Evolutionary conservation across 2,888 invertebrate species (phyloP).

Genomic region (Aspidiotus destructor): DNA sequence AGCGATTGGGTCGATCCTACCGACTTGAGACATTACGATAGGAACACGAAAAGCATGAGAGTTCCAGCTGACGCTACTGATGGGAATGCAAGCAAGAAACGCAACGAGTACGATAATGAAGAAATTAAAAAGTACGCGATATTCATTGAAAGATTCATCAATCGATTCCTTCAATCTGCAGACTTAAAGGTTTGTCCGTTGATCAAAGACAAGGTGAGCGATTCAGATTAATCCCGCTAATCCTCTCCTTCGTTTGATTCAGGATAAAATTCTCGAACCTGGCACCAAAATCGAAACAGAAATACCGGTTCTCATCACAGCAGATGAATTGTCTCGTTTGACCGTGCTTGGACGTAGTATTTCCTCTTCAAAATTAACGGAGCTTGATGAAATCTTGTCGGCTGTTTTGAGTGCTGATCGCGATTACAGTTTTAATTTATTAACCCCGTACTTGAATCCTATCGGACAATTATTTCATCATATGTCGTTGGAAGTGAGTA

Average conservation of each 20-base stretch:
- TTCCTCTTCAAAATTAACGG: conserved; percentile 3
- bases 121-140: conserved; percentile 14
- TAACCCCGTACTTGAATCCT: conserved; percentile 18
- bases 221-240: background rate
- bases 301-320: conserved; percentile 21
- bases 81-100: background rate
- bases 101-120: background rate
- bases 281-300: conserved; percentile 10
- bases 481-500: conserved; percentile 9
- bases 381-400: conserved; percentile 14
- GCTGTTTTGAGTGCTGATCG: conserved; percentile 9
- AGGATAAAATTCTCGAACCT: conserved; percentile 15
- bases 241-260: background rate
- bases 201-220: background rate
- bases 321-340: conserved; percentile 18
- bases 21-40: conserved; percentile 34
- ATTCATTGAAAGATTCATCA: conserved; percentile 22
- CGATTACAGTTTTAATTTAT: conserved; percentile 18
- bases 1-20: conserved; percentile 25
- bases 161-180: conserved; percentile 11
- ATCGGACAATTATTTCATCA: conserved; percentile 12
- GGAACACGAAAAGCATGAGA: conserved; percentile 28
- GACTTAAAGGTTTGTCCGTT: conserved; percentile 11
- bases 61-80: background rate
- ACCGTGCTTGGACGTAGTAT: background rate